A percentile compares a stretch with the other conserved stretches of the same genome.
These are phyloP conservation scores for Seriola aureovittata DNA, from an alignment of 2,113 vertebrate species.

Conservation along the genomic window DNA sequence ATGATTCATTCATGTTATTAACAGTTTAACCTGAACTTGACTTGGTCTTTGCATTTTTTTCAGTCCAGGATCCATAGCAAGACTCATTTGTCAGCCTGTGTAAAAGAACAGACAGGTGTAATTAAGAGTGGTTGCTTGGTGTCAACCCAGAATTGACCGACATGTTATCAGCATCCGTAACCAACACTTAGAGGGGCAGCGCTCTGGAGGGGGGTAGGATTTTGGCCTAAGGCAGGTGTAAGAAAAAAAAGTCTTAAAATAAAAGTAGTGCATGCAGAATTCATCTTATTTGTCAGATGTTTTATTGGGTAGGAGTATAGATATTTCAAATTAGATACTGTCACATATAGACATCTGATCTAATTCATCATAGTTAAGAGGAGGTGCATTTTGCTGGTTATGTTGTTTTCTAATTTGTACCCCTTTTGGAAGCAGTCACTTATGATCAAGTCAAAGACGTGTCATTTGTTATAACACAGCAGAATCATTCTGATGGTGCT, in stretches of 20 bases:
- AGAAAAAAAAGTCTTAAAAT: background rate
- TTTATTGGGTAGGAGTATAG: conserved; percentile 5
- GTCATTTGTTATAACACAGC: conserved; percentile 39
- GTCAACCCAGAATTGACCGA: conserved; percentile 5
- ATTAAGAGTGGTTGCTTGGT: conserved; percentile 46
- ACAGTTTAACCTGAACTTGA: conserved; percentile 35
- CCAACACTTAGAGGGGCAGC: background rate
- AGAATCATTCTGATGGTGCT: conserved; percentile 30
- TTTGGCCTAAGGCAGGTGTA: background rate
- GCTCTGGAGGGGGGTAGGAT: conserved; percentile 14
- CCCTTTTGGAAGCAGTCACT: conserved; percentile 42
- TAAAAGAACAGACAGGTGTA: conserved; percentile 35
- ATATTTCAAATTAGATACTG: conserved; percentile 5
- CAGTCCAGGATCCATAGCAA: conserved; percentile 13
- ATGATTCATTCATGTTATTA: conserved; percentile 27
- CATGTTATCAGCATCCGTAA: conserved; percentile 33
- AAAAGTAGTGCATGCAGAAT: background rate
- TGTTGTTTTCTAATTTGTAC: conserved; percentile 54
- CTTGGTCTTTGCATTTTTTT: conserved; percentile 7
- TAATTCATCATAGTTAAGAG: conserved; percentile 31
- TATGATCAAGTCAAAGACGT: conserved; percentile 53
- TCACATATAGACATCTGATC: conserved; percentile 7
- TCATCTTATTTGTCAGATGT: background rate
- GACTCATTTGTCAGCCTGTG: conserved; percentile 34
- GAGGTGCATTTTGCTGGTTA: conserved; percentile 27